Evolutionary conservation across 2,113 vertebrate genomes (phyloP).

Genomic region (Bolborhynchus lineola): DNA sequence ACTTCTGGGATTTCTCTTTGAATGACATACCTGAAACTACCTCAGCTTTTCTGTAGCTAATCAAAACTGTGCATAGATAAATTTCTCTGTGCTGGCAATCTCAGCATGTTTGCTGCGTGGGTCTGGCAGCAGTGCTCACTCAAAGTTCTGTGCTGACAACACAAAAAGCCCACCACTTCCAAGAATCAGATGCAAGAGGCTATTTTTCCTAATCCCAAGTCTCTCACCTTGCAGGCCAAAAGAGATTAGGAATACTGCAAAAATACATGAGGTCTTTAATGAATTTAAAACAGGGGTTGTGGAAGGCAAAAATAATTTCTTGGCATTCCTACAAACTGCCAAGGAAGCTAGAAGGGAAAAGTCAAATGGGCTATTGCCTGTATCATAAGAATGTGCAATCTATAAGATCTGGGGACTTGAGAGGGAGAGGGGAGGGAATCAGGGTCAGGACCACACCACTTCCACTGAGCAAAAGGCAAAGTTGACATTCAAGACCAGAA

Average conservation of each 20-base stretch:
- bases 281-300: neutral
- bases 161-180: neutral
- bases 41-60: neutral
- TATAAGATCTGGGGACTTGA: neutral
- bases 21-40: neutral
- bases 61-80: neutral
- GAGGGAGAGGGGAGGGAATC: neutral
- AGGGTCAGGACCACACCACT: neutral
- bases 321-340: neutral
- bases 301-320: neutral
- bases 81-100: neutral
- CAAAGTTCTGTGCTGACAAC: neutral
- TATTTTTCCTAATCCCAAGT: neutral
- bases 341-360: neutral
- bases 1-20: neutral
- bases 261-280: neutral
- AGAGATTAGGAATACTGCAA: neutral
- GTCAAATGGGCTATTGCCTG: neutral
- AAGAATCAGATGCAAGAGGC: neutral
- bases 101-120: rapidly evolving
- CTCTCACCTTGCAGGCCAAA: neutral
- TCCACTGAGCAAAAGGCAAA: neutral
- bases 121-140: neutral
- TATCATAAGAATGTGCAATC: neutral
- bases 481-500: neutral